These are phyloP conservation scores for Cottoperca gobio DNA, from an alignment of 2,797 vertebrate genomes.

Conservation along the genomic window DNA sequence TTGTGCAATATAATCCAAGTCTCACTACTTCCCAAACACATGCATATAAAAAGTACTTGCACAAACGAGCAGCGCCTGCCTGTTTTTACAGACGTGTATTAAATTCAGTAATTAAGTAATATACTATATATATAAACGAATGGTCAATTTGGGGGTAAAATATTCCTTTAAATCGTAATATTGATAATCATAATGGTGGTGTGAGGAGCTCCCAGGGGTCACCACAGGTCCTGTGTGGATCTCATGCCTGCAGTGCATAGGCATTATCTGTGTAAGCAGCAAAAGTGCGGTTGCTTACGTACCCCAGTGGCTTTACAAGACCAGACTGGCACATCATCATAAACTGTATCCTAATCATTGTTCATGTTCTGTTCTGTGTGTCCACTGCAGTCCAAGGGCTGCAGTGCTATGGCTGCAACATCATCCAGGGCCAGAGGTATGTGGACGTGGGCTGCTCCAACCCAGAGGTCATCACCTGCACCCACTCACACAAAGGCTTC, in stretches of 20 bases:
- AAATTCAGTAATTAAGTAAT: no score
- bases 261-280: neutral
- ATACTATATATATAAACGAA: no score
- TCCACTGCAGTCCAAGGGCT: slow-evolving; percentile 83
- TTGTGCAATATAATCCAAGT: no score
- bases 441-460: slow-evolving; percentile 91
- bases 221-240: neutral
- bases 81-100: no score
- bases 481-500: slow-evolving; percentile 88
- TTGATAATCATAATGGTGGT: neutral
- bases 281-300: neutral
- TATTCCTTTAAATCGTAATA: neutral
- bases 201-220: neutral
- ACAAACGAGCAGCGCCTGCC: no score
- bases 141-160: no score
- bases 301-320: neutral
- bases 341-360: neutral
- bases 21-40: no score
- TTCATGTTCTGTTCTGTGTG: slow-evolving; percentile 16
- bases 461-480: slow-evolving; percentile 92
- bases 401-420: slow-evolving; percentile 94
- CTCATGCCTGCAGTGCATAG: neutral
- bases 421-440: slow-evolving; percentile 88
- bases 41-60: no score
- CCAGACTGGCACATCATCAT: neutral